Percentiles rank a stretch among this genome's conserved stretches.
These are phyloP conservation scores for Nephrotoma appendiculata DNA, from an alignment of 2,888 invertebrate genomes.

Conservation along the genomic window DNA sequence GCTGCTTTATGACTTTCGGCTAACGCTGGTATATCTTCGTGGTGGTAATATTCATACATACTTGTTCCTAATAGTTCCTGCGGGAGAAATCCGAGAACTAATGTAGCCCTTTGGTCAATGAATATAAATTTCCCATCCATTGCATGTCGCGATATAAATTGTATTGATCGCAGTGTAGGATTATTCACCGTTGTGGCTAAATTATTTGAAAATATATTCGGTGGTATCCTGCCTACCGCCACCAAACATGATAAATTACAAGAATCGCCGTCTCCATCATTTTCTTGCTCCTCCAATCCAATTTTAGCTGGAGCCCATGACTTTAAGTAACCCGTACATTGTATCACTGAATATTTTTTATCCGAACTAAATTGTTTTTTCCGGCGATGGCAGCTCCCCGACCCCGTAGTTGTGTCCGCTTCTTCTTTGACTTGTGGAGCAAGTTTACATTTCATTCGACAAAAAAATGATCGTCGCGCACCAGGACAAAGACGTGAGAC, in stretches of 20 bases:
- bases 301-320: conserved; percentile 77
- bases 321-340: conserved; percentile 86
- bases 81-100: conserved; percentile 79
- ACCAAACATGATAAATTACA: conserved; percentile 76
- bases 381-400: conserved; percentile 42
- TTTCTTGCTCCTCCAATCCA: conserved; percentile 49
- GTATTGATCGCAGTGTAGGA: conserved; percentile 45
- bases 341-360: conserved; percentile 75
- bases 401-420: conserved; percentile 32
- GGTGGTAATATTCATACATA: conserved; percentile 83
- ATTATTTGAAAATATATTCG: conserved; percentile 37
- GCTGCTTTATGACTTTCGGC: conserved; percentile 74
- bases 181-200: conserved; percentile 33
- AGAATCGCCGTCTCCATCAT: conserved; percentile 38
- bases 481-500: conserved; percentile 72
- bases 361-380: conserved; percentile 48
- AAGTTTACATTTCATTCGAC: conserved; percentile 75
- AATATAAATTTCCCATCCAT: conserved; percentile 86
- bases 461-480: conserved; percentile 82
- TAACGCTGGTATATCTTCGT: conserved; percentile 61
- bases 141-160: conserved; percentile 73
- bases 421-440: conserved; percentile 58
- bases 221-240: conserved; percentile 66
- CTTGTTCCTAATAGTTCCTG: conserved; percentile 87
- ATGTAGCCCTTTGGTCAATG: conserved; percentile 83